Conservation (phyloP, 1,140 invertebrate genomes). For the Sesamia nonagrioides region DNA sequence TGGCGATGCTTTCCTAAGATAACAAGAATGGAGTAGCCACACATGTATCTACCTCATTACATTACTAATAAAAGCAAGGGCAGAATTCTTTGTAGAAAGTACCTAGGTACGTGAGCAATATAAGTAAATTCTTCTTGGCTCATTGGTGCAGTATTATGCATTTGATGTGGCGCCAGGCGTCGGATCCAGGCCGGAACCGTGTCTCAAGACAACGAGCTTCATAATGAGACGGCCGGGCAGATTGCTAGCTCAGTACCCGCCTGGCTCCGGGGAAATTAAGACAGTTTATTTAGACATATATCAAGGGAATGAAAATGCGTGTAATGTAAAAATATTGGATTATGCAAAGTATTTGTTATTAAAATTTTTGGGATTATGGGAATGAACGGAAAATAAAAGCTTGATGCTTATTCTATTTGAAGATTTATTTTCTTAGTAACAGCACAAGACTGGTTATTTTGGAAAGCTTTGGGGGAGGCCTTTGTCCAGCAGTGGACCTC, state of each 20-base stretch:
- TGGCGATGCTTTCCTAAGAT: background rate
- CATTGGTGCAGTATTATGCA: constrained; percentile 47
- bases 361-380: constrained; percentile 15
- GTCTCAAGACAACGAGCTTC: constrained; percentile 61
- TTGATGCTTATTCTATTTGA: background rate
- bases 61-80: constrained; percentile 3
- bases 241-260: constrained; percentile 59
- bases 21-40: background rate
- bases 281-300: constrained; percentile 67
- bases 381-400: constrained; percentile 22
- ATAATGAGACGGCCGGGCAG: constrained; percentile 65
- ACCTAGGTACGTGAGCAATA: constrained; percentile 19
- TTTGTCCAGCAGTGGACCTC: no score
- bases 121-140: constrained; percentile 24
- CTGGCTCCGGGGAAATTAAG: constrained; percentile 69
- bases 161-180: constrained; percentile 40
- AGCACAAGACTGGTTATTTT: background rate
- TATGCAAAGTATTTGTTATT: constrained; percentile 45
- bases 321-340: constrained; percentile 50
- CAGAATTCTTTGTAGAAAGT: background rate
- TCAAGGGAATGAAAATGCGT: constrained; percentile 55
- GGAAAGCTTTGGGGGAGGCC: no score
- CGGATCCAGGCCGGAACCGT: constrained; percentile 54
- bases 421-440: background rate
- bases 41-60: background rate